Evolutionary conservation across 2,113 vertebrate genomes (phyloP).

Genomic region (Sinocyclocheilus anshuiensis): DNA sequence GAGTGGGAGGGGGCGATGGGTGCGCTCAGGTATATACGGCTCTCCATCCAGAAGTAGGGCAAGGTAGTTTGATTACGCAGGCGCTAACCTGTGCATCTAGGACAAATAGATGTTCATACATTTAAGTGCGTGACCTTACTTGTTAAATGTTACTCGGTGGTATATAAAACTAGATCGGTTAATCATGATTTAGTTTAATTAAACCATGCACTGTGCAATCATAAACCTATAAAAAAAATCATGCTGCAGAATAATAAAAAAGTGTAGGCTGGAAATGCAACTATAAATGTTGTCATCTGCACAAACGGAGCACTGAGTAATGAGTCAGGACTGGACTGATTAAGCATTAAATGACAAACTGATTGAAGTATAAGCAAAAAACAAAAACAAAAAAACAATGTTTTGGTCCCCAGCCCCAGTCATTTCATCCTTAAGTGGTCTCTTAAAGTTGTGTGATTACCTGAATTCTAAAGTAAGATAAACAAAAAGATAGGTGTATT

Average conservation of each 20-base stretch:
- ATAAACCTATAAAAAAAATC: not conserved
- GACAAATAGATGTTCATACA: slow-evolving; percentile 14
- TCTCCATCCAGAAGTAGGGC: slow-evolving; percentile 71
- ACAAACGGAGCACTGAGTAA: not conserved
- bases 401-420: not conserved
- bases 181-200: not conserved
- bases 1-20: slow-evolving; percentile 6
- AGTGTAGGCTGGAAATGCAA: not conserved
- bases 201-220: not conserved
- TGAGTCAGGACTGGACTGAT: not conserved
- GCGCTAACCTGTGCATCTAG: slow-evolving; percentile 35
- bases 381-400: too few species aligned
- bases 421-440: not conserved
- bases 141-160: not conserved
- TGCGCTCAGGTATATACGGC: slow-evolving; percentile 60
- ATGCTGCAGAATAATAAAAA: not conserved
- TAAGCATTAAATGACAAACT: not conserved
- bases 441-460: not conserved
- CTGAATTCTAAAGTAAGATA: not conserved
- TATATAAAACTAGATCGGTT: not conserved
- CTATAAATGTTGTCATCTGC: not conserved
- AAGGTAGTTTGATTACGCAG: slow-evolving; percentile 58
- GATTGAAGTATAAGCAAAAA: not conserved
- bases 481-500: not conserved
- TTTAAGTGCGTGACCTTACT: not conserved